phyloP scores from a whole-genome alignment of 2,113 vertebrate species.

The Erinaceus europaeus region DNA sequence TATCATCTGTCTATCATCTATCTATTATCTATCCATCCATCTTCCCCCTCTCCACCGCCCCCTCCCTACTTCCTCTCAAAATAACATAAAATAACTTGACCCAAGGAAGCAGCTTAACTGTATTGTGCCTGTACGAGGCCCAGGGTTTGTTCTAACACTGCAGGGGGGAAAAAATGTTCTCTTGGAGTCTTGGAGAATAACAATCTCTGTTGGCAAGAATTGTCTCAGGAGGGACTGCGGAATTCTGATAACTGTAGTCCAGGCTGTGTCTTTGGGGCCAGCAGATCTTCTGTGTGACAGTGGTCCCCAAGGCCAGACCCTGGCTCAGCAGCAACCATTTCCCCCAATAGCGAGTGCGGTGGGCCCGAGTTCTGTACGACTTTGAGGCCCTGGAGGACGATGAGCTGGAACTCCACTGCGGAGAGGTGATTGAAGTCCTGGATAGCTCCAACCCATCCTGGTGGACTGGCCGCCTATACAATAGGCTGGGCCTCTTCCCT shows the following conservation, averaged over 20 bases:
- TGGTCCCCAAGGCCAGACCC: neutral
- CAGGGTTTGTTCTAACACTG: too few species aligned
- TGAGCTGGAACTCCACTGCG: slow-evolving; percentile 89
- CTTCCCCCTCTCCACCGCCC: too few species aligned
- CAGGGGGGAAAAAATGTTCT: too few species aligned
- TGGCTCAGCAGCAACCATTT: neutral
- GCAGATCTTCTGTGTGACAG: too few species aligned
- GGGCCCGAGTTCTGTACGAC: slow-evolving; percentile 91
- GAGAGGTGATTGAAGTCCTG: slow-evolving; percentile 92
- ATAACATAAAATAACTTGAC: too few species aligned
- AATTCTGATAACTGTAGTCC: neutral
- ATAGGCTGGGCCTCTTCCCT: slow-evolving; percentile 91
- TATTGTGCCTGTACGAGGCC: too few species aligned
- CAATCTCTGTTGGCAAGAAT: too few species aligned
- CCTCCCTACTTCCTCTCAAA: too few species aligned
- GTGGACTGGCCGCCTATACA: slow-evolving; percentile 92
- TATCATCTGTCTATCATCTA: too few species aligned
- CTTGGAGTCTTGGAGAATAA: too few species aligned
- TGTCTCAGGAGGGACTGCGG: neutral
- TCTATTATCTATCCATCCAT: too few species aligned
- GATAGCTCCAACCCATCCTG: slow-evolving; percentile 90
- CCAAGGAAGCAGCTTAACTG: too few species aligned
- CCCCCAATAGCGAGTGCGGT: slow-evolving; percentile 76
- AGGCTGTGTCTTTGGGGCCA: fast-evolving
- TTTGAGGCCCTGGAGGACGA: slow-evolving; percentile 90